phyloP scores from a whole-genome alignment of 1,140 invertebrate species.

The Temnothorax nylanderi region DNA sequence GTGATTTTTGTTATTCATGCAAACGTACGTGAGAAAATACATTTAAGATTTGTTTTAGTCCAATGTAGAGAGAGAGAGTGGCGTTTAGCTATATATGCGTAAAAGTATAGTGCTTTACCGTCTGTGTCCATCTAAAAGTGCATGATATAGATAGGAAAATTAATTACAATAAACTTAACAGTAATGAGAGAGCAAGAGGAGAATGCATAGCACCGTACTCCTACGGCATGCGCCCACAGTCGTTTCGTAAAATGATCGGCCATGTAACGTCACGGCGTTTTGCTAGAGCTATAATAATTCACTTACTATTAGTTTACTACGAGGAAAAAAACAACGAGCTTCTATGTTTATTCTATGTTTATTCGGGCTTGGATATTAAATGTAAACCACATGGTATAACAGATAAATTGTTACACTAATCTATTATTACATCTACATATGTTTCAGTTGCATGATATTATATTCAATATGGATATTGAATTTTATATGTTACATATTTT shows the following conservation, averaged over 20 bases:
- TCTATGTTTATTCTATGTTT: not conserved
- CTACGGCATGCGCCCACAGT: slow-evolving; percentile 28
- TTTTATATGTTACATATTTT: not conserved
- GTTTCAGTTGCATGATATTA: not conserved
- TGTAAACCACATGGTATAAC: not conserved
- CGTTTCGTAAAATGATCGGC: slow-evolving; percentile 52
- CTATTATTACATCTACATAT: not conserved
- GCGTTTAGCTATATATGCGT: slow-evolving; percentile 74
- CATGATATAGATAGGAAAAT: slow-evolving; percentile 82
- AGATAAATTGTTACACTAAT: not conserved
- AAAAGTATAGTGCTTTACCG: slow-evolving; percentile 61
- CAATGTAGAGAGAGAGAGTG: slow-evolving; percentile 71
- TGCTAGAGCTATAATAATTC: not conserved
- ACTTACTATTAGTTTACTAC: not conserved
- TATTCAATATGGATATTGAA: not conserved
- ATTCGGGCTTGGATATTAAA: not conserved
- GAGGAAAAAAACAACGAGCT: not conserved
- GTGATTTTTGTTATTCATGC: not conserved
- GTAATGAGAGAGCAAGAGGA: slow-evolving; percentile 79
- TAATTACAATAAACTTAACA: slow-evolving; percentile 86
- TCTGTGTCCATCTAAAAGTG: slow-evolving; percentile 78
- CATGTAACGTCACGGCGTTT: slow-evolving; percentile 22
- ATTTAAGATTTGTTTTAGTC: not conserved
- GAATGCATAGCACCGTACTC: not conserved
- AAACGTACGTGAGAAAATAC: not conserved